Base-by-base conservation (phyloP, 2,797 vertebrate species). In the Takifugu ocellatus region DNA sequence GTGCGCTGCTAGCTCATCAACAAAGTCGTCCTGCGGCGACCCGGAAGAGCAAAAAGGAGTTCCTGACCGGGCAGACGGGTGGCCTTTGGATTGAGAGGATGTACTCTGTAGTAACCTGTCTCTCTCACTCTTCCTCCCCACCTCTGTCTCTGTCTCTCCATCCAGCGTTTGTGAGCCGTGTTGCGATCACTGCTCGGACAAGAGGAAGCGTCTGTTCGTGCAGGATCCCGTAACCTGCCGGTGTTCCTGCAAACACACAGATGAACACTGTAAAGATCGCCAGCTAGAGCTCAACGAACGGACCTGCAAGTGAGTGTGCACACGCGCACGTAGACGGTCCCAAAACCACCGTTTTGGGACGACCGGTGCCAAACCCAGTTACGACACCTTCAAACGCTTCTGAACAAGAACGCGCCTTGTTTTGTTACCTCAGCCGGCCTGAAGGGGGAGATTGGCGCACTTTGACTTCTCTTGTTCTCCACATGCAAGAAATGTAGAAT, bases 221-320 rank as follows among this genome's bases (percentile, higher is more conserved):
- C 97, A 98, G 91, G 94, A 99, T 88, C 95, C 94, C 42, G 88
- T 91, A 83, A 99, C 94, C 82, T 99, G 97, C 92, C 95, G 90
- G 91, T 99, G 97, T 90, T 95, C 96, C 92, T 99, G 97, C 92
- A 98, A 96, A 94, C 91, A 95, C 93, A 94, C 96, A 84, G 94
- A 96, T 67, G 94, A 93, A 79, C 91, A 93, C 93, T 99, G 97
- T 93, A 96, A 94, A 94, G 93, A 93, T 81, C 95, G 91, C 91
- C 94, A 96, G 82, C 94, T 94, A 90, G 97, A 99, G 93, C 96
- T 99, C 92, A 99, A 98, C 86, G 96, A 98, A 92, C 94, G 93
- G 92, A 98, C 95, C 92, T 99, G 97, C 96, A 98, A 92, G 97
- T 98, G 71, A 81, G 86, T 75, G 43, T 6, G 10, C 12, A 25